These are phyloP conservation scores for Hypomecis punctinalis DNA, from an alignment of 2,888 invertebrate genomes.

Conservation along the genomic window DNA sequence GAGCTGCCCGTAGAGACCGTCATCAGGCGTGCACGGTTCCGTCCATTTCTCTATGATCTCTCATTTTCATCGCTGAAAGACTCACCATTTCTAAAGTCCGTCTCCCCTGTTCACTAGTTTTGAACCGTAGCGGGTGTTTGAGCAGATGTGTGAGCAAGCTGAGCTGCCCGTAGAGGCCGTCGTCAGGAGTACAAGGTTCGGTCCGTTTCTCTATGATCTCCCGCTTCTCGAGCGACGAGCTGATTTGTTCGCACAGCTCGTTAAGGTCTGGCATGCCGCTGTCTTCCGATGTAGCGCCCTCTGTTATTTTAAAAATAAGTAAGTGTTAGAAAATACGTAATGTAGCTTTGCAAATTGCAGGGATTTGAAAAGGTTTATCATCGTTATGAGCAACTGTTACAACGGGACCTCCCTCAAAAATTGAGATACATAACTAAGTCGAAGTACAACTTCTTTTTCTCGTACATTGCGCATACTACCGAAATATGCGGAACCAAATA, in stretches of 20 bases:
- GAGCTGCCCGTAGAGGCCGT: conserved; percentile 94
- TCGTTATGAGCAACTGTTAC: no score
- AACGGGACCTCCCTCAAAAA: no score
- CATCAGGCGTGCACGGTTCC: background rate
- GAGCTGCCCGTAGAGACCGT: conserved; percentile 93
- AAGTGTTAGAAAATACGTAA: background rate
- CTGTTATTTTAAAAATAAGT: conserved; percentile 45
- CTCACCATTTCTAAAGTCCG: conserved; percentile 87
- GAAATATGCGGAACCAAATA: no score
- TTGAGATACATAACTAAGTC: no score
- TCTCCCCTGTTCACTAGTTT: conserved; percentile 90
- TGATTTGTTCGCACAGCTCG: conserved; percentile 89
- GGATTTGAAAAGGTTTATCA: no score
- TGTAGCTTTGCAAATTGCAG: no score
- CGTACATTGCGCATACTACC: no score
- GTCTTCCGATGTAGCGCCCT: conserved; percentile 78
- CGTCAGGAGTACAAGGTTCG: conserved; percentile 93
- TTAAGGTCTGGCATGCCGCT: conserved; percentile 87
- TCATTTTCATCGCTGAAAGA: background rate
- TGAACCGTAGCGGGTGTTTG: conserved; percentile 95
- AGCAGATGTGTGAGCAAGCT: conserved; percentile 94
- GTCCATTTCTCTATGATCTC: background rate
- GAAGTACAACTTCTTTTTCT: no score
- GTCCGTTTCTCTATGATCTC: conserved; percentile 94
- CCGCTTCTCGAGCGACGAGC: conserved; percentile 89